Evolutionary conservation across 2,113 vertebrate species (phyloP).

Genomic region (Dermatemys mawii): DNA sequence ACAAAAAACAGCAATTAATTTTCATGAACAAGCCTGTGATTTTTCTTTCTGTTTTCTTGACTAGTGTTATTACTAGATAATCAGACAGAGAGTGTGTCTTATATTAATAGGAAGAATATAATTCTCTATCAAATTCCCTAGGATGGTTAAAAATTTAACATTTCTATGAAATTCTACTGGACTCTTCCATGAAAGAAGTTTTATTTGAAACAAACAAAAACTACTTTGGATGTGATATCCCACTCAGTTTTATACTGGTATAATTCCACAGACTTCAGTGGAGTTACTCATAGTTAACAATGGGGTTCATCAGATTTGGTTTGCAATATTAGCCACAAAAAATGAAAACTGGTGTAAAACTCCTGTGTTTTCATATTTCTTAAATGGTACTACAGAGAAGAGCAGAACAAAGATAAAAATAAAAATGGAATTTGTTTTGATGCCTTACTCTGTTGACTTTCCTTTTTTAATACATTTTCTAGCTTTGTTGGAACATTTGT

Average conservation of each 20-base stretch:
- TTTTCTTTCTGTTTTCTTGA: not conserved
- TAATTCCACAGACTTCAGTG: not conserved
- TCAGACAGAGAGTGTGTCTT: not conserved
- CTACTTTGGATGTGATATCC: not conserved
- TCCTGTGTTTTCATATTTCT: not conserved
- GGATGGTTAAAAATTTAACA: not conserved
- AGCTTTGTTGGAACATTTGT: not conserved
- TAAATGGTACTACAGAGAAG: not conserved
- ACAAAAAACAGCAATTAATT: not conserved
- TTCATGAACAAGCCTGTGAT: not conserved
- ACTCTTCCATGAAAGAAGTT: not conserved
- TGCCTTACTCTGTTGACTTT: not conserved
- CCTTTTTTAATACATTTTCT: not conserved
- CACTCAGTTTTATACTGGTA: not conserved
- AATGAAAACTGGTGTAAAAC: not conserved
- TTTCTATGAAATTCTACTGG: not conserved
- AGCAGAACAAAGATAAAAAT: not conserved
- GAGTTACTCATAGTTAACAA: not conserved
- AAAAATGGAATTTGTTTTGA: not conserved
- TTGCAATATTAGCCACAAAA: not conserved
- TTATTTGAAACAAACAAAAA: not conserved
- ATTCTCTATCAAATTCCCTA: not conserved
- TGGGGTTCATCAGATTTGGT: not conserved
- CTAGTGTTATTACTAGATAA: not conserved
- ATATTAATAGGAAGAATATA: not conserved